These are phyloP conservation scores for Philopotamus ludificatus DNA, from an alignment of 1,140 invertebrate species.

Conservation along the genomic window DNA sequence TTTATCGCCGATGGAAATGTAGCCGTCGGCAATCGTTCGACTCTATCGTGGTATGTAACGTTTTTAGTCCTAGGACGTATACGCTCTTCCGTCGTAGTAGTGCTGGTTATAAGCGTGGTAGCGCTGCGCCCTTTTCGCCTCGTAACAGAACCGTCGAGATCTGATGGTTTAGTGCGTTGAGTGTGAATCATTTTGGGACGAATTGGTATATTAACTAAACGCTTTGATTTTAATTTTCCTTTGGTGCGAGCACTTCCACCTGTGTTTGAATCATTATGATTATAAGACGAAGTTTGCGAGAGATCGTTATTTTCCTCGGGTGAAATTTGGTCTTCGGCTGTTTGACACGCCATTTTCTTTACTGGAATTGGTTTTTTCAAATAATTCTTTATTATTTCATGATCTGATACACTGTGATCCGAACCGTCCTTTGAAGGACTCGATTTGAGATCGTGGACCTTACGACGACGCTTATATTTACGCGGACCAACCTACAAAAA, in stretches of 20 bases:
- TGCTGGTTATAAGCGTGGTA: constrained; percentile 37
- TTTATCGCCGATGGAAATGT: constrained; percentile 55
- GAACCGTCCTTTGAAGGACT: constrained; percentile 45
- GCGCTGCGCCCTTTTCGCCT: constrained; percentile 49
- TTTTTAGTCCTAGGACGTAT: constrained; percentile 64
- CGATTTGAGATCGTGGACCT: constrained; percentile 64
- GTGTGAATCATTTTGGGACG: constrained; percentile 74
- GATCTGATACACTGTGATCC: constrained; percentile 45
- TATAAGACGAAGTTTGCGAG: constrained; percentile 43
- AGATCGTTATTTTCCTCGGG: constrained; percentile 40
- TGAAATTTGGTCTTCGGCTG: constrained; percentile 28
- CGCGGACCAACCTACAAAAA: constrained; percentile 62
- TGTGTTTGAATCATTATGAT: constrained; percentile 54
- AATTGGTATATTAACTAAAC: constrained; percentile 46
- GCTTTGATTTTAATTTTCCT: constrained; percentile 49
- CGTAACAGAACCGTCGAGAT: constrained; percentile 53
- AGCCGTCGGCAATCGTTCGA: constrained; percentile 52
- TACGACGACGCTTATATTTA: constrained; percentile 76
- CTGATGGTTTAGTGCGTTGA: constrained; percentile 61
- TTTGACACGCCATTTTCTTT: constrained; percentile 31
- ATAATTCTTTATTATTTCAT: constrained; percentile 52
- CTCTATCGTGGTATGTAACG: constrained; percentile 61
- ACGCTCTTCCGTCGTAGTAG: constrained; percentile 43
- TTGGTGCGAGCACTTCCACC: constrained; percentile 48
- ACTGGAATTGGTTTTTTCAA: constrained; percentile 35